Conservation (phyloP, 2,113 vertebrate species). For the Opisthocomus hoazin region DNA sequence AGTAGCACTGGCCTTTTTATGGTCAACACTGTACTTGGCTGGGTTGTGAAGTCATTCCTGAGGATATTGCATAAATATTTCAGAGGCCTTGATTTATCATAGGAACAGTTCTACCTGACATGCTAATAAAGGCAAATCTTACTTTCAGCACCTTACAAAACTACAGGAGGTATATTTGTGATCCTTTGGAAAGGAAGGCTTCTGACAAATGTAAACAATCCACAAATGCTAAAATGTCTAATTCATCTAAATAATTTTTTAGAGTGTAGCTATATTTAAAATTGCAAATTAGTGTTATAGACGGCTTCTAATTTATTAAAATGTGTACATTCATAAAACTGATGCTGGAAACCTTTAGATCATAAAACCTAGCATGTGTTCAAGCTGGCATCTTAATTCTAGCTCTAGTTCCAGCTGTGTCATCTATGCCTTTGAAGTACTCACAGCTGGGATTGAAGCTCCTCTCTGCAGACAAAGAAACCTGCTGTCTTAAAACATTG, state of each 20-base stretch:
- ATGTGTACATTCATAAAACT: background rate
- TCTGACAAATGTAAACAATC: conserved; percentile 24
- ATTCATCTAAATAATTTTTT: background rate
- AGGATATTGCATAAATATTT: background rate
- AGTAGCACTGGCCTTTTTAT: background rate
- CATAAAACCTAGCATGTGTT: background rate
- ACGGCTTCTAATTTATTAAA: conserved; percentile 17
- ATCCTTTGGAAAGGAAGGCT: background rate
- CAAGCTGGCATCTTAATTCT: conserved; percentile 24
- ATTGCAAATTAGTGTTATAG: background rate
- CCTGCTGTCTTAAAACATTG: background rate
- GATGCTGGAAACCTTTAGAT: background rate
- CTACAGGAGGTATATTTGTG: background rate
- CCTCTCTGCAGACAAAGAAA: background rate
- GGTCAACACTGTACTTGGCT: background rate
- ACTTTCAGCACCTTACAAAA: background rate
- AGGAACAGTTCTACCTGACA: background rate
- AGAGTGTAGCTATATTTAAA: background rate
- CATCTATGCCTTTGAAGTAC: conserved; percentile 36
- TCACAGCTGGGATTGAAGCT: conserved; percentile 31
- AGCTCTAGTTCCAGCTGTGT: conserved; percentile 33
- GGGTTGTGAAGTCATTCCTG: background rate
- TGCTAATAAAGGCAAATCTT: background rate
- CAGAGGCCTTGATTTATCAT: background rate
- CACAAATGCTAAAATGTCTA: background rate